Evolutionary conservation across 1,140 invertebrate genomes (phyloP).

Genomic region (Linepithema humile): DNA sequence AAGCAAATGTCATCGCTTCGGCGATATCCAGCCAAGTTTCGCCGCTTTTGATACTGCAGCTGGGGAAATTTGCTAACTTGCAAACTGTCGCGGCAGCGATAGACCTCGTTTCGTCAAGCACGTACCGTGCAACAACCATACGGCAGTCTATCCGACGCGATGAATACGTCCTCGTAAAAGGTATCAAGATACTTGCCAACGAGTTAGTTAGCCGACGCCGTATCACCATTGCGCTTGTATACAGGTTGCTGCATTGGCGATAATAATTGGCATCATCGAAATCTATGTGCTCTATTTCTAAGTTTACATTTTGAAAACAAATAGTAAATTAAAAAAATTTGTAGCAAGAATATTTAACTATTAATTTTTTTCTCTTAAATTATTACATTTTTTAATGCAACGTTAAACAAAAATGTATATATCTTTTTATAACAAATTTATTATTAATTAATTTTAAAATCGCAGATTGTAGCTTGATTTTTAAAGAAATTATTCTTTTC

Average conservation of each 20-base stretch:
- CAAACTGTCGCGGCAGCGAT: conserved; percentile 13
- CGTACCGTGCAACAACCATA: conserved; percentile 15
- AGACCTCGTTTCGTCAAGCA: conserved; percentile 46
- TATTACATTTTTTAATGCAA: too few relatives aligned
- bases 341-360: too few relatives aligned
- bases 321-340: too few relatives aligned
- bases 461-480: neutral
- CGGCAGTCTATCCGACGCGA: conserved; percentile 16
- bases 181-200: conserved; percentile 20
- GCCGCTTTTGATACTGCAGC: conserved; percentile 42
- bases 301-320: neutral
- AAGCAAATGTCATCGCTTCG: conserved; percentile 10
- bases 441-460: neutral
- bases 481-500: neutral
- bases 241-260: neutral
- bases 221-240: neutral
- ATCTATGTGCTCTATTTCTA: neutral
- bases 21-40: conserved; percentile 33
- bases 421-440: neutral
- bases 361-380: too few relatives aligned
- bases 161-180: conserved; percentile 40
- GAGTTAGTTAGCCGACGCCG: conserved; percentile 20
- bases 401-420: neutral
- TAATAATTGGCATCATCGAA: conserved; percentile 1
- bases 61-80: conserved; percentile 49